Percentiles rank a stretch among this genome's conserved stretches.
Evolutionary conservation across 2,113 vertebrate species (phyloP).

Genomic region (Connochaetes taurinus): DNA sequence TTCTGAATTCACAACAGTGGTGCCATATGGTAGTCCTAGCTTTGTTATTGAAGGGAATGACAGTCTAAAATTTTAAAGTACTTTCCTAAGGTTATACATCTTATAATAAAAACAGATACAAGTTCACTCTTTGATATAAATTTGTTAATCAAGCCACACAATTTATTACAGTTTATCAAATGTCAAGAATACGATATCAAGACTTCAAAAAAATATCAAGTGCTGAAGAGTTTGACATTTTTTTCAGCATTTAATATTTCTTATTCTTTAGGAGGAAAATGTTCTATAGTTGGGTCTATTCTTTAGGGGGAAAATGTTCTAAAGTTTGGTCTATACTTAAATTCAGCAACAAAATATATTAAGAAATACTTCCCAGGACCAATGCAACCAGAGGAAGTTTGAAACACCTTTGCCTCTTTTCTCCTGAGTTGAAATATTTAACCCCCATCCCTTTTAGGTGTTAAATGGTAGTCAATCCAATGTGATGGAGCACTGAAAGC

Average conservation of each 20-base stretch:
- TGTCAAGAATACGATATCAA: background rate
- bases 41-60: background rate
- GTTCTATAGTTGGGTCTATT: background rate
- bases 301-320: background rate
- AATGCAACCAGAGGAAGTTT: background rate
- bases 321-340: background rate
- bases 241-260: background rate
- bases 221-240: background rate
- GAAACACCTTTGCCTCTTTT: slow-evolving; percentile 31
- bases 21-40: background rate
- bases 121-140: background rate
- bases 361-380: background rate
- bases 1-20: background rate
- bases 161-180: background rate
- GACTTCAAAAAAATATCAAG: background rate
- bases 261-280: background rate
- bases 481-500: slow-evolving; percentile 25
- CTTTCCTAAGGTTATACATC: background rate
- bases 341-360: background rate
- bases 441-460: slow-evolving; percentile 5
- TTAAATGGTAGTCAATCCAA: slow-evolving; percentile 47
- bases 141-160: background rate
- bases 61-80: background rate
- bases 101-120: background rate
- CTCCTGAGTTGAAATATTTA: slow-evolving; percentile 44